Conservation (phyloP, 2,888 invertebrate species). For the Latrodectus elegans region DNA sequence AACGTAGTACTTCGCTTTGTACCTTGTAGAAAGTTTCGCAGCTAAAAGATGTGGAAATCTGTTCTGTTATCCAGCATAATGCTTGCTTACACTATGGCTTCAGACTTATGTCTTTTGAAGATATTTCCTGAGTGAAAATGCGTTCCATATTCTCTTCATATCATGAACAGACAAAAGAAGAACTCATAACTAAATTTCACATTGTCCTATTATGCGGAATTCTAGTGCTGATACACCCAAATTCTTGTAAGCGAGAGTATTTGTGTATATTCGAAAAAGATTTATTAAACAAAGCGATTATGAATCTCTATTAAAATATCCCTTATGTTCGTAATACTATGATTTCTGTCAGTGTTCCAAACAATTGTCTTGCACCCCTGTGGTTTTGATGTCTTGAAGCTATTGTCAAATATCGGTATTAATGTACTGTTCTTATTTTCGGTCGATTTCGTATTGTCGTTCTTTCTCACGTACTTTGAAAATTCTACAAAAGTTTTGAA, state of each 20-base stretch:
- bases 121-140: slow-evolving; percentile 6
- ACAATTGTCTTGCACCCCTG: not conserved
- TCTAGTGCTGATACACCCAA: not conserved
- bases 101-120: slow-evolving; percentile 6
- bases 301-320: slow-evolving; percentile 3
- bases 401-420: not conserved
- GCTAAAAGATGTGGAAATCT: not conserved
- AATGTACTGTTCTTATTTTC: not conserved
- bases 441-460: not conserved
- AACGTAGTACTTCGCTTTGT: not conserved
- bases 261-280: not conserved
- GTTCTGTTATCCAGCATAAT: not conserved
- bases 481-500: not conserved
- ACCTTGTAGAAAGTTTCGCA: not conserved
- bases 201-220: not conserved
- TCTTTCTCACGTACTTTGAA: not conserved
- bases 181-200: not conserved
- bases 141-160: slow-evolving; percentile 4
- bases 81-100: not conserved
- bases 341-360: not conserved
- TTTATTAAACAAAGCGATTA: not conserved
- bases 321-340: not conserved
- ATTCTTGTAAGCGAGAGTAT: not conserved
- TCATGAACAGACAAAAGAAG: not conserved
- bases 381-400: not conserved